phyloP scores from a whole-genome alignment of 2,797 vertebrate genomes.

The Rhinophrynus dorsalis region DNA sequence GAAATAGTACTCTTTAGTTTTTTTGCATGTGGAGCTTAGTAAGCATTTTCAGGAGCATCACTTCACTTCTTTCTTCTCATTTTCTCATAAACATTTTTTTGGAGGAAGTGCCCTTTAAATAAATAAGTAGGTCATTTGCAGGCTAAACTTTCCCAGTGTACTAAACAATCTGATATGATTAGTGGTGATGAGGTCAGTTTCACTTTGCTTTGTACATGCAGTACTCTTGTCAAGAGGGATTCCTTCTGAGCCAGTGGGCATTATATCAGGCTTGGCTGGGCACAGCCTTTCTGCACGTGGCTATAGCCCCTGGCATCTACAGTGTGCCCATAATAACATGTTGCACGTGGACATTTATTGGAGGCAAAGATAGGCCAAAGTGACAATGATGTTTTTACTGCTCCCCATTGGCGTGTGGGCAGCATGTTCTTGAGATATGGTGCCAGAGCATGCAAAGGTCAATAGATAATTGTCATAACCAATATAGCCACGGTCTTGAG shows the following conservation, averaged over 20 bases:
- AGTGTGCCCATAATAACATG: slow-evolving; percentile 27
- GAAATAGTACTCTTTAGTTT: no score
- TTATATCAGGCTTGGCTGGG: slow-evolving; percentile 27
- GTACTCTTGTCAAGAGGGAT: slow-evolving; percentile 66
- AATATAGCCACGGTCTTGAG: neutral
- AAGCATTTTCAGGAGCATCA: neutral
- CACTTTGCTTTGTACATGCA: slow-evolving; percentile 61
- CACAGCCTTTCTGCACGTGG: slow-evolving; percentile 36
- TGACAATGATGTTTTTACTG: slow-evolving; percentile 11
- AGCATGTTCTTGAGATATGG: neutral
- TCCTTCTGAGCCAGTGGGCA: slow-evolving; percentile 56
- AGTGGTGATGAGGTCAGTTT: slow-evolving; percentile 66
- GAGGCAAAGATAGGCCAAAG: slow-evolving; percentile 28
- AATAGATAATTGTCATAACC: neutral
- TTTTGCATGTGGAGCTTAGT: no score
- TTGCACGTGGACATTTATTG: slow-evolving; percentile 25
- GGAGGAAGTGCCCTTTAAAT: slow-evolving; percentile 63
- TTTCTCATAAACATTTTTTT: neutral
- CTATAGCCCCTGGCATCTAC: slow-evolving; percentile 39
- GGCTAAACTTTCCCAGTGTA: slow-evolving; percentile 58
- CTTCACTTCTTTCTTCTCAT: neutral
- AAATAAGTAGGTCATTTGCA: slow-evolving; percentile 62
- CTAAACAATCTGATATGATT: slow-evolving; percentile 66
- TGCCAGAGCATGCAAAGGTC: slow-evolving; percentile 6
- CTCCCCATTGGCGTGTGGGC: neutral